Percentiles rank a stretch among this genome's conserved stretches.
phyloP scores from a whole-genome alignment of 1,140 invertebrate genomes.

The Lethrus apterus region DNA sequence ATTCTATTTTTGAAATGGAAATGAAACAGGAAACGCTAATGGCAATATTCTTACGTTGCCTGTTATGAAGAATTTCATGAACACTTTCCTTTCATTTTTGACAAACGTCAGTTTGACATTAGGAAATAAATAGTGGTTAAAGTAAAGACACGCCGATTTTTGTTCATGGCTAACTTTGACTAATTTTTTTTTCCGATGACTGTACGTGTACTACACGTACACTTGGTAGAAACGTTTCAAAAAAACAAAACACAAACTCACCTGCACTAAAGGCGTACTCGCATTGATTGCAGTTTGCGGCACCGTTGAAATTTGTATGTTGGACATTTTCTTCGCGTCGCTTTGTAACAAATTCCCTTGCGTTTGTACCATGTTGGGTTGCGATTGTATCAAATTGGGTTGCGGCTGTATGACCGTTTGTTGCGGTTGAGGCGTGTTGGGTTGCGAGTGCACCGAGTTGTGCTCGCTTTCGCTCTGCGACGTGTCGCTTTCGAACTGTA shows the following conservation, averaged over 20 bases:
- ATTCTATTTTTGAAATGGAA: no score
- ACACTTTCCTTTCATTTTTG: no score
- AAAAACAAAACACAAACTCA: constrained; percentile 15
- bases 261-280: constrained; percentile 30
- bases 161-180: no score
- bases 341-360: constrained; percentile 19
- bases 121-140: no score
- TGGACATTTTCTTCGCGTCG: constrained; percentile 31
- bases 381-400: constrained; percentile 12
- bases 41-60: no score
- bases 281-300: constrained; percentile 31
- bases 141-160: no score
- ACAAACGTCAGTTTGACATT: no score
- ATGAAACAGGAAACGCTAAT: no score
- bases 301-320: constrained; percentile 34
- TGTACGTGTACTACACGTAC: no score
- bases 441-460: constrained; percentile 23
- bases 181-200: no score
- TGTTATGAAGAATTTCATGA: no score
- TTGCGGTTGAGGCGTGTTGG: constrained; percentile 28
- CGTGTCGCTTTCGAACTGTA: constrained; percentile 39
- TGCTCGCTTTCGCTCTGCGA: constrained; percentile 37
- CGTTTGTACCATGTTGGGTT: constrained; percentile 18
- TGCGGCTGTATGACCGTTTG: constrained; percentile 15
- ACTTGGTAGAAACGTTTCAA: background rate